Evolutionary conservation across 2,888 invertebrate species (phyloP), one percentile per base, ranked within the genome.

Genomic region (Phasia obesa): DNA sequence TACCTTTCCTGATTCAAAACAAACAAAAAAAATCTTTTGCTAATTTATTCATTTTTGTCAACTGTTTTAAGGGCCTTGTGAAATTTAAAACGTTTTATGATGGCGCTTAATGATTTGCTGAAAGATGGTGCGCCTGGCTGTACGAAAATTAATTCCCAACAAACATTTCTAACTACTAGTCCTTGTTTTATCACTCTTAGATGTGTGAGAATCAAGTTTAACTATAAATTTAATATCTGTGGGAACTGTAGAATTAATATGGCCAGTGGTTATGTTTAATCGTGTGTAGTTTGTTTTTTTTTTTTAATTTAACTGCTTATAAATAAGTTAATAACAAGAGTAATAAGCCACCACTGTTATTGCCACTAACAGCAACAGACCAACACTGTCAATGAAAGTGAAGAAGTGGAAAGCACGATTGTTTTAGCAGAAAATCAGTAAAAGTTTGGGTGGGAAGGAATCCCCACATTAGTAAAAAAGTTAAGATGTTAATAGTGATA

Each of bases 311-410:
- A 87, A 90, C 88, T 88, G 89, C 87, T 84, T 89, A 87, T 86
- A 88, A 90, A 88, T 89, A 89, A 89, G 88, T 89, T 88, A 89
- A 89, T 89, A 90, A 89, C 86, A 88, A 88, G 89, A 85, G 69
- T 83, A 84, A 78, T 80, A 64, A 83, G 77, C 76, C 57, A 76
- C n/a, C 47, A 25, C 53, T 27, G 21, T n/a, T 15, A 17, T 13
- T 21, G 38, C 25, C 27, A 23, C 44, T 31, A 62, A 23, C 6
- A 49, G 49, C 17, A 38, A 38, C 42, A 31, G 15, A 19, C 2
- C 38, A 44, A 44, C 11, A 38, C 9, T 35, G 62, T 57, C 47
- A 74, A 73, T 53, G 60, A 73, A 79, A 65, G 67, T 62, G 42
- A 62, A 74, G 67, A 64, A 51, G 13, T 76, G 31, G 17, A 51